phyloP scores from a whole-genome alignment of 2,888 invertebrate genomes.

The Acrobasis suavella region DNA sequence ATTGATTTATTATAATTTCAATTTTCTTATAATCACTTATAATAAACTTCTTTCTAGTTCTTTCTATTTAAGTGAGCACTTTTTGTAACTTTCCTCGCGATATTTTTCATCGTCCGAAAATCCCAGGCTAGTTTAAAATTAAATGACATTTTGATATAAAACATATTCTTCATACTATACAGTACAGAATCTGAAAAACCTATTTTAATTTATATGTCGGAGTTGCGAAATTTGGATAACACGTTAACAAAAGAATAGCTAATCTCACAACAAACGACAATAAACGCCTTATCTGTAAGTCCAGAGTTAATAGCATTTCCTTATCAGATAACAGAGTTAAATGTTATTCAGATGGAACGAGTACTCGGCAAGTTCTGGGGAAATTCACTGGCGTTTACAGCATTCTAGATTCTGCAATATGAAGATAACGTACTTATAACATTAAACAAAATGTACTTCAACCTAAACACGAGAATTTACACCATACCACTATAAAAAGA shows the following conservation, averaged over 20 bases:
- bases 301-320: constrained; percentile 46
- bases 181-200: not conserved
- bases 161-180: too few species aligned
- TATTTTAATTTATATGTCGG: not conserved
- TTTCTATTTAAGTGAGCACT: too few species aligned
- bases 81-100: too few species aligned
- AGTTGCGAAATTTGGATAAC: not conserved
- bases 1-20: too few species aligned
- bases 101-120: too few species aligned
- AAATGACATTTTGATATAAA: too few species aligned
- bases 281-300: constrained; percentile 55
- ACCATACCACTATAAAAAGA: too few species aligned
- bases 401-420: not conserved
- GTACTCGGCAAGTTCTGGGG: constrained; percentile 11
- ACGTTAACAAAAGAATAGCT: constrained; percentile 27
- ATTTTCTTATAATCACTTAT: too few species aligned
- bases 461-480: too few species aligned
- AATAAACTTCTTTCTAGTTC: too few species aligned
- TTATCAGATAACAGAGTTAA: constrained; percentile 54
- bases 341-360: constrained; percentile 42
- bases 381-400: not conserved
- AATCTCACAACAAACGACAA: constrained; percentile 49
- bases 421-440: not conserved
- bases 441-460: too few species aligned
- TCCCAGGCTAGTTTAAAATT: too few species aligned